Percentiles rank a stretch among this genome's conserved stretches.
These are phyloP conservation scores for Leucoraja erinaceus DNA, from an alignment of 2,113 vertebrate species.

Conservation along the genomic window DNA sequence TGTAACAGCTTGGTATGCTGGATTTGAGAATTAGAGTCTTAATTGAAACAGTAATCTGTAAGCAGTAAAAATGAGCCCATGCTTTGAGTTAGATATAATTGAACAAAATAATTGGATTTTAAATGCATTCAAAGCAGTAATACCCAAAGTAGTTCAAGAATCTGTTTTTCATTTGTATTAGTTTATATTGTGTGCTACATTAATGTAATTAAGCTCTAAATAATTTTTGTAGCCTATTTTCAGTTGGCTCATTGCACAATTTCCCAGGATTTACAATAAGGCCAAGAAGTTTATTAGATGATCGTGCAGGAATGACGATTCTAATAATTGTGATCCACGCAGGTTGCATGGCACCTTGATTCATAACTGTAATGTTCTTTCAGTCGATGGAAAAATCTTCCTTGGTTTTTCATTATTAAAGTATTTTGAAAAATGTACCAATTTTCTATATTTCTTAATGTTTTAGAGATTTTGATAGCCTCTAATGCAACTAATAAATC, in stretches of 20 bases:
- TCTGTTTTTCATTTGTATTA: not conserved
- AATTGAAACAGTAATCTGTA: not conserved
- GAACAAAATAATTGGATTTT: not conserved
- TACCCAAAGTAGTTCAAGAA: not conserved
- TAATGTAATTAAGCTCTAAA: not conserved
- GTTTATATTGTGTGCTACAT: not conserved
- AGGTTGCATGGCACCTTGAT: not conserved
- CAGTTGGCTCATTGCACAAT: not conserved
- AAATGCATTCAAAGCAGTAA: not conserved
- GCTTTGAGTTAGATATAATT: not conserved
- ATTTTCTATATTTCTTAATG: too few species aligned
- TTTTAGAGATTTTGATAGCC: not conserved
- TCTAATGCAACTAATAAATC: not conserved
- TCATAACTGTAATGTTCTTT: not conserved
- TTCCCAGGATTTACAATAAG: not conserved
- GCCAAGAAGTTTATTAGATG: not conserved
- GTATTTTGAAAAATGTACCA: not conserved
- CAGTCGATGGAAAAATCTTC: not conserved
- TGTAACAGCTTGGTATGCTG: not conserved
- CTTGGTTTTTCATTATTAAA: too few species aligned
- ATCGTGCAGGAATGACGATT: not conserved
- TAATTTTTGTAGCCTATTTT: not conserved
- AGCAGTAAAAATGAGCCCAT: not conserved
- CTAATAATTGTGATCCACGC: not conserved
- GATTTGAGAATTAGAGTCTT: not conserved